Base-by-base conservation (phyloP, 2,888 invertebrate genomes). In the Eupithecia inturbata region DNA sequence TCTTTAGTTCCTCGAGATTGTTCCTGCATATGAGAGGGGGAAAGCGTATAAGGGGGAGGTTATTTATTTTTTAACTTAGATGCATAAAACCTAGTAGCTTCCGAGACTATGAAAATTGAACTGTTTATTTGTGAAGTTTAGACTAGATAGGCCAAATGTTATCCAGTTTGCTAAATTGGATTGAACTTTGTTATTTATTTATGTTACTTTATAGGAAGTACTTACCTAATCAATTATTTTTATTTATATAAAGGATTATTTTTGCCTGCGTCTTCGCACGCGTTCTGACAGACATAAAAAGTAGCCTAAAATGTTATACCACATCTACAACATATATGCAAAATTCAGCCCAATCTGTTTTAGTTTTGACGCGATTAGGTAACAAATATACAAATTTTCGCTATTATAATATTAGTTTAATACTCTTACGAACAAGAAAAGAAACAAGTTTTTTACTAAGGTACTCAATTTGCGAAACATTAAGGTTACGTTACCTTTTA, bases 61-160 rank as follows among this genome's bases (percentile, higher is more conserved):
- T 39, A 57, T 70, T 70, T 75, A 70, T 75, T 70, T 71, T 71
- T 75, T 64, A 75, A 75, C 57, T 70, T 68, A 70, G 53, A 26
- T 71, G 64, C 70, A 70, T 39, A 67, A 26, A 71, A 41, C 53
- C 63, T 64, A 22, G 64, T 1, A 70, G 60, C 49, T 64, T 57
- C 57, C 57, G 57, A 26, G 26, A 57, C 1, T 26, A 62, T 7
- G 28, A 19, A 31, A 31, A 31, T 62, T 31, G 6, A 31, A 31
- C 62, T 62, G 31, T 31, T 62, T 62, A 62, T 62, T 19, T 62
- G 62, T 19, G 7, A 62, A 62, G 31, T 62, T 62, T 62, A 31
- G 62, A 57, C 14, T 26, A 26, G 12, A 26, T 57, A 57, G 57
- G 57, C 26, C 12, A 57, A 26, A 57, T 57, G 26, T 57, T 57